Percentiles rank a stretch among this genome's conserved stretches.
These are phyloP conservation scores for Acinonyx jubatus DNA, from an alignment of 2,113 vertebrate genomes.

Conservation along the genomic window DNA sequence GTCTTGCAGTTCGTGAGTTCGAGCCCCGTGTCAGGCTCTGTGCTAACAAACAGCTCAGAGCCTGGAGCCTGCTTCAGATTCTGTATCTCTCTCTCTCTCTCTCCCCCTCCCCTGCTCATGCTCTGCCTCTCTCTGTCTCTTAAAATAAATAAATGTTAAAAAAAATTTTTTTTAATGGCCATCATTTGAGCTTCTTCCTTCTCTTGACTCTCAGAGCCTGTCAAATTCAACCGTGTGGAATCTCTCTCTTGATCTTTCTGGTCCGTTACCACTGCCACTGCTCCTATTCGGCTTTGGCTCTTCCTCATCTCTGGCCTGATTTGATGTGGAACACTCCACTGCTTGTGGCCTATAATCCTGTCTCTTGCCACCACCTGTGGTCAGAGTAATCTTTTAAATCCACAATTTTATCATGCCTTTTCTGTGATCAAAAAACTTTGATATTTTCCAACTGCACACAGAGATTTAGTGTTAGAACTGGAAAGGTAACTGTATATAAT, in stretches of 20 bases:
- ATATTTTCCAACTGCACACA: background rate
- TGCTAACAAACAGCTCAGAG: no score
- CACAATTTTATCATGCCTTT: conserved; percentile 8
- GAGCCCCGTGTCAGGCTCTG: no score
- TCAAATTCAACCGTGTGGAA: background rate
- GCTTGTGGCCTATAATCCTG: background rate
- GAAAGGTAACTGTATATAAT: background rate
- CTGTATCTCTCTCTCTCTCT: no score
- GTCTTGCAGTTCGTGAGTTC: no score
- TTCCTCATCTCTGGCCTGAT: background rate
- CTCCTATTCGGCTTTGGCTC: background rate
- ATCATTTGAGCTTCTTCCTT: background rate
- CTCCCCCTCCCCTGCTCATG: no score
- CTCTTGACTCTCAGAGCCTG: background rate
- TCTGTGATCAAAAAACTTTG: background rate
- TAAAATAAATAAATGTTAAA: no score
- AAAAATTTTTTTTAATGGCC: background rate
- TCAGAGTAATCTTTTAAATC: background rate
- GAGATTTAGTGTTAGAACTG: background rate
- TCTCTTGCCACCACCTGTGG: background rate
- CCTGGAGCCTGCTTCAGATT: no score
- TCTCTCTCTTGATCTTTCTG: background rate
- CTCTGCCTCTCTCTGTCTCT: no score
- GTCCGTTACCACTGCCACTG: background rate
- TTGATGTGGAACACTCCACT: background rate